These are phyloP conservation scores for Xiphydria camelus DNA, from an alignment of 2,888 invertebrate species.

Conservation along the genomic window DNA sequence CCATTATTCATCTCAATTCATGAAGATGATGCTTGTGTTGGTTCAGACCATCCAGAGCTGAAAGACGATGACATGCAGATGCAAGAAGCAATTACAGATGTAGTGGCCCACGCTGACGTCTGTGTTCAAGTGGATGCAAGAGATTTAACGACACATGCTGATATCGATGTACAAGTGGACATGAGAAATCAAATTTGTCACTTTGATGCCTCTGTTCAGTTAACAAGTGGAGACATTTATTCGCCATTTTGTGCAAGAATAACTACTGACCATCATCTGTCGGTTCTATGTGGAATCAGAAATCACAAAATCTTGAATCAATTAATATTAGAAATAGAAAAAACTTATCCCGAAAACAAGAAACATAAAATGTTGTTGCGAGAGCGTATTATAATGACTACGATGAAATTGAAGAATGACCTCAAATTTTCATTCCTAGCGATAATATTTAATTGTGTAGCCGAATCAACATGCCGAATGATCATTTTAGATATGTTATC, in stretches of 20 bases:
- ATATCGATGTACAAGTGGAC: no score
- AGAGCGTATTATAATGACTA: background rate
- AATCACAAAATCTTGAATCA: background rate
- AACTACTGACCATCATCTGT: conserved; percentile 1
- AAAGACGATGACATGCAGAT: no score
- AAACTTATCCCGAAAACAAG: background rate
- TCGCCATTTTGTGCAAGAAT: conserved; percentile 4
- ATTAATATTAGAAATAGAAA: background rate
- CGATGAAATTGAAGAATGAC: conserved; percentile 3
- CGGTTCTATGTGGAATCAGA: conserved; percentile 4
- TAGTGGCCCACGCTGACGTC: no score
- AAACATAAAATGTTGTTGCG: background rate
- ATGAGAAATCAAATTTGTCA: no score
- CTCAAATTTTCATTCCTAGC: background rate
- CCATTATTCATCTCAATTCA: no score
- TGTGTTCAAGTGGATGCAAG: no score
- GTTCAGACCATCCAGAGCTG: no score
- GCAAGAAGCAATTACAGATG: no score
- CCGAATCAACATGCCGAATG: conserved; percentile 1
- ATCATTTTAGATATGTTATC: background rate
- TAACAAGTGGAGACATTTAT: background rate
- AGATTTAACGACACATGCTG: no score
- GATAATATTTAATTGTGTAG: background rate
- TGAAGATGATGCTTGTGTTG: no score
- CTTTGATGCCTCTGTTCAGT: background rate